phyloP scores from a whole-genome alignment of 1,140 invertebrate species.

The Drosophila chauvacae region DNA sequence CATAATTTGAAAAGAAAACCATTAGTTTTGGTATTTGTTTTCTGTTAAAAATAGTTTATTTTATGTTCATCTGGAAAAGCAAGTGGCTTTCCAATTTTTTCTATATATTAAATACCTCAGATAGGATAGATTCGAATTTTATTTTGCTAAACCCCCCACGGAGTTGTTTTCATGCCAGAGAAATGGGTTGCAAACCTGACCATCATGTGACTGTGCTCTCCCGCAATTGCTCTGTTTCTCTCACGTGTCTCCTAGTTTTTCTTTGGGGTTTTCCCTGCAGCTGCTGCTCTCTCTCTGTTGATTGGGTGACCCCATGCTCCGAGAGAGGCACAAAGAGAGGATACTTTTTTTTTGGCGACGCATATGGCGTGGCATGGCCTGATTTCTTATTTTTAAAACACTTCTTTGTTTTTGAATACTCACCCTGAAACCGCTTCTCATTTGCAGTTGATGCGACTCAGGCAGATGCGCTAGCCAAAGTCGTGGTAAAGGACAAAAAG shows the following conservation, averaged over 20 bases:
- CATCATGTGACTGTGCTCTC: constrained; percentile 35
- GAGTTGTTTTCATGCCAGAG: constrained; percentile 17
- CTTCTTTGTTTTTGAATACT: constrained; percentile 18
- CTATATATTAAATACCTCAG: not conserved
- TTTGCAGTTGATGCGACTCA: constrained; percentile 60
- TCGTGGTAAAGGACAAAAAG: constrained; percentile 87
- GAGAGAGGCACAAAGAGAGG: constrained; percentile 29
- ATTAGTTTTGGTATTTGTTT: not conserved
- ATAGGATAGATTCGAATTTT: not conserved
- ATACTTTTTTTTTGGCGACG: constrained; percentile 38
- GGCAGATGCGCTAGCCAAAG: constrained; percentile 85
- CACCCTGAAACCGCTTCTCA: constrained; percentile 18
- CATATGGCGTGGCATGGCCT: constrained; percentile 45
- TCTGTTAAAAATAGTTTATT: not conserved
- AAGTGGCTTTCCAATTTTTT: too few relatives aligned
- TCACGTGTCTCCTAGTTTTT: constrained; percentile 11
- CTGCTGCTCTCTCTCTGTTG: constrained; percentile 9
- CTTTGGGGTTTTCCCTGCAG: constrained; percentile 3
- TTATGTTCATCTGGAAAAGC: not conserved
- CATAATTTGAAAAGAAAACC: not conserved
- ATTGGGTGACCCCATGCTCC: constrained; percentile 25
- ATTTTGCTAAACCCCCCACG: constrained; percentile 6
- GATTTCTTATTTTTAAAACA: constrained; percentile 58
- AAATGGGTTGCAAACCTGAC: constrained; percentile 20
- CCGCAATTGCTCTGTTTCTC: not conserved